Base-by-base conservation (phyloP, 2,888 invertebrate species). In the Hipparchia sbordonii region DNA sequence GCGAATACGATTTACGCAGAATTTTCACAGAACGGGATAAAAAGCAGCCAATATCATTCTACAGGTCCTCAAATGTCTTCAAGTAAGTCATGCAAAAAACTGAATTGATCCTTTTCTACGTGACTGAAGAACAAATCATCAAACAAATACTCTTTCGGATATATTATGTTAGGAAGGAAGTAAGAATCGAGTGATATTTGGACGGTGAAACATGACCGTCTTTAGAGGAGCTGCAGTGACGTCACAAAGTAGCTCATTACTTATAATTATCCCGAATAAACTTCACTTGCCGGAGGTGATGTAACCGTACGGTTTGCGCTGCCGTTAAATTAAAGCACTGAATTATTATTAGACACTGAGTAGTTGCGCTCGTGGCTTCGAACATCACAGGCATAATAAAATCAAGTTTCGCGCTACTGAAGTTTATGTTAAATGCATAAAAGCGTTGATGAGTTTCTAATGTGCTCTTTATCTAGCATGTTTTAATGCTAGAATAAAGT, bases 281-380 rank as follows among this genome's bases (percentile, higher is more conserved):
- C 48, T 63, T 51, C 51, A 52, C 33, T 51, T 65, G 52, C 65
- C 51, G 51, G 51, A 65, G 63, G 52, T 65, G 65, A 51, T 65
- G 52, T 33, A 65, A 65, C 65, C 65, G 33, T 65, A 52, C 63
- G 51, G 51, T 45, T 65, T 65, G 65, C 52, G 52, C 33, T 65
- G 33, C 65, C 52, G n/a, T 51, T 52, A 45, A 61, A n/a, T 61
- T 48, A 48, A 13, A 62, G 46, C 62, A 9, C 48, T 48, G 62
- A 62, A 62, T 62, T 62, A 62, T 62, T 62, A 62, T 62, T 62
- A 62, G 62, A 62, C 61, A 46, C 46, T 7, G 45, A 12, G 60
- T 48, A 65, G 33, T 51, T 65, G 33, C 63, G 48, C 23, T 63
- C 48, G 51, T 63, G 51, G 65, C 51, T 6, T 10, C 23, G 12